Evolutionary conservation across 2,113 vertebrate species (phyloP).

Genomic region (Hystrix brachyura): DNA sequence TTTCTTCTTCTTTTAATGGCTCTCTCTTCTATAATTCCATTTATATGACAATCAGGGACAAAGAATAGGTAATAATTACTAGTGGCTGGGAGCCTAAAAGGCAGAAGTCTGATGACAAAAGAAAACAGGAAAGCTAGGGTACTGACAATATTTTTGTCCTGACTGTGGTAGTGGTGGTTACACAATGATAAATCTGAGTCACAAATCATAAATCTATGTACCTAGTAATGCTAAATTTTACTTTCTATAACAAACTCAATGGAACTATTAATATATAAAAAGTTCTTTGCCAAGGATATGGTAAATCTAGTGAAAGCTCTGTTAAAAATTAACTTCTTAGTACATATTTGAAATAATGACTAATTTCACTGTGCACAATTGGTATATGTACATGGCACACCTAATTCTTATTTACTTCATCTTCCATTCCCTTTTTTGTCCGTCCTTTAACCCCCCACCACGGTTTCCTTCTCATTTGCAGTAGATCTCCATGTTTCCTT

Average conservation of each 20-base stretch:
- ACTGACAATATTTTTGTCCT: not conserved
- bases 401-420: not conserved
- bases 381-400: not conserved
- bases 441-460: not conserved
- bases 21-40: not conserved
- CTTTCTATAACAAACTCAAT: not conserved
- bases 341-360: not conserved
- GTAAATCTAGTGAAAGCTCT: not conserved
- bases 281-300: not conserved
- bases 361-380: not conserved
- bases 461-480: not conserved
- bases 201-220: not conserved
- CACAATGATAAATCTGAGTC: not conserved
- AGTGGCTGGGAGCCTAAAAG: too few relatives aligned
- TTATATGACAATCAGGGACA: not conserved
- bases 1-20: not conserved
- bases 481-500: not conserved
- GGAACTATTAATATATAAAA: not conserved
- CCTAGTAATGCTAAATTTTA: not conserved
- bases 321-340: not conserved
- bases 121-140: not conserved
- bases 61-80: not conserved
- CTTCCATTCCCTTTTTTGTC: not conserved
- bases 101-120: not conserved
- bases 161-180: not conserved